Percentiles rank a stretch among this genome's conserved stretches.
These are phyloP conservation scores for Ictidomys tridecemlineatus DNA, from an alignment of 2,113 vertebrate genomes.

Conservation along the genomic window DNA sequence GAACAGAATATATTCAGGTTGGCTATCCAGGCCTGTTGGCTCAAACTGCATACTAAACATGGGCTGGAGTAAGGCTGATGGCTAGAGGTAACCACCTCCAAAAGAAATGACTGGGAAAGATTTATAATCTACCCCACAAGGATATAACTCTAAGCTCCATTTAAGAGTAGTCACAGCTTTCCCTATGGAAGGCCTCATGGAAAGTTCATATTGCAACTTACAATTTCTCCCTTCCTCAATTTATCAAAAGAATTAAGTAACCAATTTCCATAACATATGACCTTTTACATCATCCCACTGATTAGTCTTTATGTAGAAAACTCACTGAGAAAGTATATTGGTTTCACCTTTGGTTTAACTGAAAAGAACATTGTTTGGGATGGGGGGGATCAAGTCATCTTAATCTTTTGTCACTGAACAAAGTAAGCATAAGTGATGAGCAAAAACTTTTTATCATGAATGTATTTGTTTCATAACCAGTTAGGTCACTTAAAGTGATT, in stretches of 20 bases:
- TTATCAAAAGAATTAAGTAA: constrained; percentile 21
- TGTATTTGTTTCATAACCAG: constrained; percentile 62
- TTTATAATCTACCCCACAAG: constrained; percentile 39
- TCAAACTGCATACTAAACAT: constrained; percentile 66
- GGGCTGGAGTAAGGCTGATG: constrained; percentile 78
- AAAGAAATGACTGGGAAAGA: constrained; percentile 67
- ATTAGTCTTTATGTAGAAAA: constrained; percentile 43
- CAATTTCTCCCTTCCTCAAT: constrained; percentile 25
- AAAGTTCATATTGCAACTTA: constrained; percentile 62
- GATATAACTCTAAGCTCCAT: constrained; percentile 19
- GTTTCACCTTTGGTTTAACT: constrained; percentile 81
- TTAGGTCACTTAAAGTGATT: constrained; percentile 44
- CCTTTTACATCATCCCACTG: constrained; percentile 53
- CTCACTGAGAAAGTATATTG: constrained; percentile 63
- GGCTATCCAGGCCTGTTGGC: constrained; percentile 65
- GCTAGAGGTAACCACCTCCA: constrained; percentile 56
- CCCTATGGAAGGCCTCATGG: constrained; percentile 66
- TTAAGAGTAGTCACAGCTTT: constrained; percentile 49
- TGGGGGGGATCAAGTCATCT: background rate
- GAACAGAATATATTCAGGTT: constrained; percentile 27
- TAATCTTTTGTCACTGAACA: background rate
- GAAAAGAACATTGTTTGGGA: constrained; percentile 35
- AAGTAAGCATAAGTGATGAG: constrained; percentile 69
- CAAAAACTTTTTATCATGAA: constrained; percentile 48
- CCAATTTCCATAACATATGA: background rate